Base-by-base conservation (phyloP, 2,888 invertebrate genomes). In the Ochropleura plecta region DNA sequence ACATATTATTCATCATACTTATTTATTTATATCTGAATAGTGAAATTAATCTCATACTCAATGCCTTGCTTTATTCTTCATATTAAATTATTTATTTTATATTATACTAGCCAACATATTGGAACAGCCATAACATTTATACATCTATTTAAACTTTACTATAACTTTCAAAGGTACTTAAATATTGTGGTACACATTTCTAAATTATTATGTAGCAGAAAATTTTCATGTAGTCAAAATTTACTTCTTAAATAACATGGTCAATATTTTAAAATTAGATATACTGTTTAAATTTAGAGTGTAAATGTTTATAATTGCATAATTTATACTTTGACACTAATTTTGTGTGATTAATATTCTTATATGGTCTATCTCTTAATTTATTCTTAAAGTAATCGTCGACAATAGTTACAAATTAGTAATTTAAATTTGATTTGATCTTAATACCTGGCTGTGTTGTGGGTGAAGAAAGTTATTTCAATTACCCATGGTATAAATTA, bases 371-470 rank as follows among this genome's bases (percentile, higher is more conserved):
- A 62, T 70, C 59, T 72, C 30, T 10, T 84, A 60, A 69, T 83
- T 81, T 80, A 78, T 72, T 76, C 57, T 63, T 65, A 46, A 57
- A 49, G 48, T 55, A 64, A 74, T 70, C 7, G 57, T 84, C 63
- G 75, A 81, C 76, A 76, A 77, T 80, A 81, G 65, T 73, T 57
- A 68, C 63, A 77, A 78, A 70, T n/a, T 75, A 76, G 51, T 79
- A 73, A 79, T 76, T 77, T 76, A 64, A 68, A 84, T 82, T 86
- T 68, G 59, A 81, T 84, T 84, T 76, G 76, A 86, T 86, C 82
- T 86, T 82, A 77, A 73, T 76, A 76, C 74, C 82, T 81, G 86
- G 86, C 86, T 86, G 86, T 86, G 86, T 84, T 86, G 73, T 84
- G 85, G 76, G 78, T 82, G 79, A 70, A 64, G 78, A 75, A 73